Evolutionary conservation across 2,888 invertebrate genomes (phyloP), one percentile per base, ranked within the genome.

Genomic region (Pomacea canaliculata): DNA sequence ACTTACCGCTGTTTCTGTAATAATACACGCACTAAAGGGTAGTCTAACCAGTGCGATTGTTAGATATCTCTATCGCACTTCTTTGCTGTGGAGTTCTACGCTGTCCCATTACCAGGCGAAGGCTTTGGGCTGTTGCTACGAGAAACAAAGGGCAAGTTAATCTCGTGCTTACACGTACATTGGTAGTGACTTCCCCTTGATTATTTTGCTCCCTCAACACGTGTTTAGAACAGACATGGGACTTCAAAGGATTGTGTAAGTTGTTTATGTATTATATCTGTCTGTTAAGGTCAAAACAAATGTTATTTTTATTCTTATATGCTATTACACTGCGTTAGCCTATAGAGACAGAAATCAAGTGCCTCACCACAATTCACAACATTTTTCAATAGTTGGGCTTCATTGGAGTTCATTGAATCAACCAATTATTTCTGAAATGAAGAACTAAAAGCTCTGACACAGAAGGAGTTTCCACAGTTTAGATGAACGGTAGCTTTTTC

Each of bases 71-170:
- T 69, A n/a, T 69, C 19, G 37, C 37, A 27, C 16, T 13, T 10
- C 51, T 56, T 56, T 10, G 51, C 51, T 8, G 51, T 56, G 7
- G 4, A 8, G 51, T 37, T 37, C 56, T 8, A 70, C 70, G 59
- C 66, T 67, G 16, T 49, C 63, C 51, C 51, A 63, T n/a, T 46
- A 62, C 63, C 27, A 63, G n/a, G 37, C 46, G 51, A 48, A 69
- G 37, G 74, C 74, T 69, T 73, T 74, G 69, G 69, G 62, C 68
- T 76, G 81, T 81, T 79, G 79, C 78, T 74, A 79, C 37, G 71
- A 79, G 75, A 76, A 79, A 79, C 78, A 74, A 71, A 76, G 67
- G 75, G 76, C 71, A 78, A 76, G 18, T 48, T 71, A 37, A 49
- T 68, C 70, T 67, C 79, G 79, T 78, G 78, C 76, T 76, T 27